Evolutionary conservation across 2,113 vertebrate species (phyloP).

Genomic region (Actinemys pallida): DNA sequence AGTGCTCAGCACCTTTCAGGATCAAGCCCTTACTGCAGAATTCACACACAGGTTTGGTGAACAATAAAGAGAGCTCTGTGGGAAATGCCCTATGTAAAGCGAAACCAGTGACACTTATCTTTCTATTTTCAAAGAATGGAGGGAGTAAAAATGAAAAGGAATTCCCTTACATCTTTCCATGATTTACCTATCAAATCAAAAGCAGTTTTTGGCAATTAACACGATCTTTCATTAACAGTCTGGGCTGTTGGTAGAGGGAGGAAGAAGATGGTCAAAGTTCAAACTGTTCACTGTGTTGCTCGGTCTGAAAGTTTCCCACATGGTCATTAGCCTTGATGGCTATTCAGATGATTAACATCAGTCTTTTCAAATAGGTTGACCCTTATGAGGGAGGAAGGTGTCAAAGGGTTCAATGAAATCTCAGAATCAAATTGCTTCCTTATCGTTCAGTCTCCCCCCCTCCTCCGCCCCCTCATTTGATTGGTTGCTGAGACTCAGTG

Average conservation of each 20-base stretch:
- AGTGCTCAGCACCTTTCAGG: no score
- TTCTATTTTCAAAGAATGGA: not conserved
- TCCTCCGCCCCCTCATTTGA: rapidly evolving
- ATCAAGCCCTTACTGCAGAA: no score
- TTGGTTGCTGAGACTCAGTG: not conserved
- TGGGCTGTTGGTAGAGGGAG: not conserved
- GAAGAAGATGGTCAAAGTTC: not conserved
- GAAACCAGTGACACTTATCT: not conserved
- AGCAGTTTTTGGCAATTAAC: not conserved
- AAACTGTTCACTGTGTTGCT: not conserved
- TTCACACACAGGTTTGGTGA: not conserved
- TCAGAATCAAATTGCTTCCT: constrained; percentile 30
- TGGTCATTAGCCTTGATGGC: not conserved
- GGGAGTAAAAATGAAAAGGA: not conserved
- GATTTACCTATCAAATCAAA: not conserved
- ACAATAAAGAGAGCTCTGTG: not conserved
- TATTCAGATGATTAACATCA: constrained; percentile 42
- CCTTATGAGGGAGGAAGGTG: not conserved
- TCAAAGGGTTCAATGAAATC: constrained; percentile 34
- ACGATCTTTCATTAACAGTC: not conserved
- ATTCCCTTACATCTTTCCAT: not conserved
- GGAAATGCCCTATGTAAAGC: not conserved
- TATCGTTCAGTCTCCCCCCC: not conserved
- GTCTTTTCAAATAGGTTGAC: constrained; percentile 44
- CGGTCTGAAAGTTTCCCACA: not conserved